Conservation (phyloP, 2,797 vertebrate genomes). For the Hipposideros larvatus region DNA sequence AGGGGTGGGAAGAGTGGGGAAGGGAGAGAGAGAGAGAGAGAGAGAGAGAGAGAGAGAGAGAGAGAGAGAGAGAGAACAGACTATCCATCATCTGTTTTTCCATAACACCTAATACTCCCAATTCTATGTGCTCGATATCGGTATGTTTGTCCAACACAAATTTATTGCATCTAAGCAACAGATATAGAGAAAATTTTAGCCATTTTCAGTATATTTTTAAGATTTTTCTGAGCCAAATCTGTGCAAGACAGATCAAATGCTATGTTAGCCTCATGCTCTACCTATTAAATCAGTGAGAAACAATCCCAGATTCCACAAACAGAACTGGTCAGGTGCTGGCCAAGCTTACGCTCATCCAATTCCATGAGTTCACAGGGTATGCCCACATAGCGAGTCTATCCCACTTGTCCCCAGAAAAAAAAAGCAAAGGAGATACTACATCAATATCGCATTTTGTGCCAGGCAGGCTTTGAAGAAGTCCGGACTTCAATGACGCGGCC, state of each 20-base stretch:
- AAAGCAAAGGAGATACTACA: background rate
- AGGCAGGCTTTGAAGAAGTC: background rate
- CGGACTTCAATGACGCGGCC: background rate
- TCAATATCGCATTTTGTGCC: background rate
- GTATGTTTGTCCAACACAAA: background rate
- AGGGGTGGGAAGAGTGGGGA: too few species aligned
- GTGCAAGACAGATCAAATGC: background rate
- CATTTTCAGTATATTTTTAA: background rate
- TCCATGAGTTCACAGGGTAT: background rate
- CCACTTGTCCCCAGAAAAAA: background rate
- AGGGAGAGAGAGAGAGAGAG: too few species aligned
- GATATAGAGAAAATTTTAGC: background rate
- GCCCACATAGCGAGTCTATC: background rate
- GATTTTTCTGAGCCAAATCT: slow-evolving; percentile 53
- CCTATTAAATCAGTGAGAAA: background rate
- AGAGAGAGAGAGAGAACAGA: background rate
- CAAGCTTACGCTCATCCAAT: background rate
- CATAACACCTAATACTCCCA: background rate
- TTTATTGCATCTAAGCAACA: background rate
- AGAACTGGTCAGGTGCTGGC: background rate
- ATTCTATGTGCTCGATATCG: background rate
- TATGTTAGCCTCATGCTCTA: background rate
- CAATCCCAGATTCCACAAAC: background rate
- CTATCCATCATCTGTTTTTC: background rate
- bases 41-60: too few species aligned